Evolutionary conservation across 2,888 invertebrate species (phyloP), one percentile per base, ranked within the genome.

Genomic region (Sesia bembeciformis): DNA sequence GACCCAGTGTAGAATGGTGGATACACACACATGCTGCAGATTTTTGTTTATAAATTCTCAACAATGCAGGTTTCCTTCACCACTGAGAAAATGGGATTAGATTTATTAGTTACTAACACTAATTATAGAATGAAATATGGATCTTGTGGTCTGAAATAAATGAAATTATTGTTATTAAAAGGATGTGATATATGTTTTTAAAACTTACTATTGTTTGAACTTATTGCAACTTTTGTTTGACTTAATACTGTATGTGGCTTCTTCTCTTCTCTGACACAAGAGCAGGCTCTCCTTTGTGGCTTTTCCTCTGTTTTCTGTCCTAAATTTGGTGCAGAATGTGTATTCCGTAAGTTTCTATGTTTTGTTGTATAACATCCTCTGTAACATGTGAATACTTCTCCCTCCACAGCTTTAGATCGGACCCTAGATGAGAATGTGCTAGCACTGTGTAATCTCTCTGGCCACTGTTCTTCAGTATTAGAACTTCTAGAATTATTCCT

Each of bases 361-460:
- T 65, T 71, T 51, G 57, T 72, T 53, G 59, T 74, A 39, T 64
- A 68, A 62, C 80, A 82, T 56, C 80, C 76, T 65, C 74, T 74
- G 7, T 61, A 66, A 58, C 88, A 88, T 49, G 58, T 72, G 4
- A 69, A 43, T 4, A 64, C 57, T 6, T 63, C 60, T 40, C 67
- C 65, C 50, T 72, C 68, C 7, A 67, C 66, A 5, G 62, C 67
- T 64, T 74, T 85, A 1, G 89, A 86, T 57, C 79, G 76, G 3
- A 66, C 66, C 58, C 89, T 74, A 5, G 90, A 90, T 46, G 84
- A 84, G 63, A 88, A 86, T 57, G 90, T 90, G 57, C 81, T 87
- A 4, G 86, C 87, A 64, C 84, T 87, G 56, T 90, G 84, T 23
- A 90, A 65, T 60, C 90, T 75, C 60, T 90, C 89, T 5, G 79